Conservation (phyloP, 2,113 vertebrate species). For the human (Homo sapiens) region DNA sequence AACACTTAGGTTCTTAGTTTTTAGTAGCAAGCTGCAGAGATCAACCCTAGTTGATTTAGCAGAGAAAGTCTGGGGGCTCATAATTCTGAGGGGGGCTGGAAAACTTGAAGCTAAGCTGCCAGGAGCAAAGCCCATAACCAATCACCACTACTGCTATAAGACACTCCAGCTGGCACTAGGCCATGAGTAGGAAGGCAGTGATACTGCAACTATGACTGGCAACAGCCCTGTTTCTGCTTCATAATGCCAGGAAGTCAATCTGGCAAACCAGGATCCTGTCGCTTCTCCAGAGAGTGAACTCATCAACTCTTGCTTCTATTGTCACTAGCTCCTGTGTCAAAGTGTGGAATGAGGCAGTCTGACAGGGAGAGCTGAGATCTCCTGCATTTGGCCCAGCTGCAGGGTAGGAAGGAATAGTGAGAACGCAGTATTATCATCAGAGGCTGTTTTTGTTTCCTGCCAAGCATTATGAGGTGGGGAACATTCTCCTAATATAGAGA, state of each 20-base stretch:
- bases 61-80: not conserved
- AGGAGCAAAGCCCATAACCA: not conserved
- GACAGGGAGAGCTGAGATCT: not conserved
- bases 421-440: not conserved
- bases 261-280: not conserved
- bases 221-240: not conserved
- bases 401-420: no score
- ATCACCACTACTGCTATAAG: not conserved
- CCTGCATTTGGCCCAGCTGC: not conserved
- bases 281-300: not conserved
- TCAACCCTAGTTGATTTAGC: not conserved
- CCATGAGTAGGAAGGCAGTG: fast-evolving
- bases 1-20: not conserved
- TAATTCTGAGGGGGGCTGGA: not conserved
- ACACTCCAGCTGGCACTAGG: not conserved
- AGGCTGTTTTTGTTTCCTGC: not conserved
- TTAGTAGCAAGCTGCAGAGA: not conserved
- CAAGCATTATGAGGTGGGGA: not conserved
- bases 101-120: not conserved
- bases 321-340: not conserved
- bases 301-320: not conserved
- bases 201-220: fast-evolving
- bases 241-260: not conserved
- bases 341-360: not conserved
- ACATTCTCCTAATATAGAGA: not conserved